Evolutionary conservation across 2,888 invertebrate genomes (phyloP), one percentile per base, ranked within the genome.

Genomic region (Stratiomys singularior): DNA sequence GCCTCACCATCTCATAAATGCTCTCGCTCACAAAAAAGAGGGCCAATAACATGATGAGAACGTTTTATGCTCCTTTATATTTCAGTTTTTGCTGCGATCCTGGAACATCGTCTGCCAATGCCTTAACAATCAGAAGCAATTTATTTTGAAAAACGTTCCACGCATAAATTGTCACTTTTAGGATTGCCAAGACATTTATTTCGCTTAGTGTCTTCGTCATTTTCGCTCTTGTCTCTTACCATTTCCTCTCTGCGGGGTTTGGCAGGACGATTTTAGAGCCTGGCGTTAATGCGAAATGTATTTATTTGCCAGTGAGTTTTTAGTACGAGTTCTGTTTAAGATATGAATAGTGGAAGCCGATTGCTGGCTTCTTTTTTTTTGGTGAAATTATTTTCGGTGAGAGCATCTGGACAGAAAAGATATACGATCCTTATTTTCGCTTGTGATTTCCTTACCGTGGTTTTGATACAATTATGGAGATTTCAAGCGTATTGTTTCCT

Each of bases 121-220:
- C 58, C 56, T 72, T 72, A 28, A 56, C 72, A 72, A 58, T 58
- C 52, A 37, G 56, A 56, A 28, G 72, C 72, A 23, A 72, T 72
- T 72, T 72, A 72, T 72, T 56, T 72, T 56, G 72, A 72, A 72
- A 72, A 56, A 72, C 72, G 72, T 28, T 72, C 58, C 18, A 25
- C 72, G 72, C 72, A 72, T 72, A 72, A 72, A 72, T 72, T 72
- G 72, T 72, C 72, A 37, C 72, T 28, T 72, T 72, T 56, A 18
- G 58, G 72, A 72, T 72, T 72, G 46, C 69, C 69, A 37, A 37
- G 47, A 46, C 69, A 69, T 69, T 69, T 69, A 46, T 69, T 69
- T 60, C 25, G 23, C 13, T 0, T 13, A 60, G 11, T 25, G 60
- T 60, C 23, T 25, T 60, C 52, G 15, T 52, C 52, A 18, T 60